These are phyloP conservation scores for Noctilio leporinus DNA, from an alignment of 2,113 vertebrate genomes.

Conservation along the genomic window DNA sequence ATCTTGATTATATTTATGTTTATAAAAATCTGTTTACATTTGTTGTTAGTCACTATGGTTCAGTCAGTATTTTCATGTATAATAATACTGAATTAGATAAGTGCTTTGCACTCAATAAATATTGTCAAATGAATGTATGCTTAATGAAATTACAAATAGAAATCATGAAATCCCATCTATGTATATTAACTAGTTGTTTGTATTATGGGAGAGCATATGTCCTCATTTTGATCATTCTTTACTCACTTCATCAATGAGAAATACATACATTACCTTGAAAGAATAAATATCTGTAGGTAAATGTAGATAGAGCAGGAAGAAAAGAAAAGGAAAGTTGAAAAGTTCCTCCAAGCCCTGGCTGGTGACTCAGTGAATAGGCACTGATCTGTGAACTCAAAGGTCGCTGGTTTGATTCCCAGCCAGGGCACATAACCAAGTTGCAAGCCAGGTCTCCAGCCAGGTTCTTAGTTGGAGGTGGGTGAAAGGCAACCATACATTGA, in stretches of 20 bases:
- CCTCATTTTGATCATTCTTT: background rate
- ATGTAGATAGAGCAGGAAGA: background rate
- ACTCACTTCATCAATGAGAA: background rate
- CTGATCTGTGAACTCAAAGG: too few species aligned
- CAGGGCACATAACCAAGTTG: too few species aligned
- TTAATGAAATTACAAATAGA: constrained; percentile 13
- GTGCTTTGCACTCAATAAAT: background rate
- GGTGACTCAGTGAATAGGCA: too few species aligned
- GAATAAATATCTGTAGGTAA: background rate
- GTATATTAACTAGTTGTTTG: background rate
- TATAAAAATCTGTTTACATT: background rate
- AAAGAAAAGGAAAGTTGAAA: background rate
- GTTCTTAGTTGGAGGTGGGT: too few species aligned
- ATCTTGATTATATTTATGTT: background rate
- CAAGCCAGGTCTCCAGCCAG: too few species aligned
- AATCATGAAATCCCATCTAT: background rate
- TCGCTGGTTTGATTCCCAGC: too few species aligned
- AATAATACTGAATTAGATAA: background rate
- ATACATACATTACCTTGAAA: background rate
- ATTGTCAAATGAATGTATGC: background rate
- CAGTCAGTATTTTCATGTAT: background rate
- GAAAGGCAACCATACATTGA: too few species aligned
- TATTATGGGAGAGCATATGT: background rate
- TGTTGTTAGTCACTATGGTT: background rate
- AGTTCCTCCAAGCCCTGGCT: background rate